Evolutionary conservation across 2,888 invertebrate genomes (phyloP).

Genomic region (Chloroclystis v-ata): DNA sequence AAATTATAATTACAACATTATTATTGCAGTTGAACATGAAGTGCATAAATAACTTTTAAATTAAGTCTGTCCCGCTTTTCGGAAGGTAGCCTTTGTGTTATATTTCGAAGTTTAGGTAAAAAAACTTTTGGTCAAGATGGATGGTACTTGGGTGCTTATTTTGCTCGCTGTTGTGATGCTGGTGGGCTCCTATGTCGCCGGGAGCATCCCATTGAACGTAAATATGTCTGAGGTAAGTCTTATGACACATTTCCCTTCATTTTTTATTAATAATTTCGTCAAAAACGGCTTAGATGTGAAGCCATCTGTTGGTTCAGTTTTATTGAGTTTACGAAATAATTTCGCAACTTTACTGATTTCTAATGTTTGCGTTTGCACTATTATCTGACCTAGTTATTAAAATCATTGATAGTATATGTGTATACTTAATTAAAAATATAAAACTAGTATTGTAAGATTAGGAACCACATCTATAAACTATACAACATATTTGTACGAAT

Average conservation of each 20-base stretch:
- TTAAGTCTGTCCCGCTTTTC: background rate
- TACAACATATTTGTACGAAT: too few relatives aligned
- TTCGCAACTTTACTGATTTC: background rate
- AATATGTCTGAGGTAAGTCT: slow-evolving; percentile 92
- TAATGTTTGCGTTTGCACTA: too few relatives aligned
- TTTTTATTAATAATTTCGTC: background rate
- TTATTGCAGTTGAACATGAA: slow-evolving; percentile 17
- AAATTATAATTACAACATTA: slow-evolving; percentile 9
- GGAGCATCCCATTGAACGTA: slow-evolving; percentile 95
- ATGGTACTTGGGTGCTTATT: slow-evolving; percentile 89
- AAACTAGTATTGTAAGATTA: too few relatives aligned
- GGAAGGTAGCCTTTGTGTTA: slow-evolving; percentile 10
- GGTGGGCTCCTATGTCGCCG: slow-evolving; percentile 96
- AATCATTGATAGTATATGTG: too few relatives aligned
- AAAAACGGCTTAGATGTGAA: background rate
- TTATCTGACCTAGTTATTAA: too few relatives aligned
- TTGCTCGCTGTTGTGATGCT: slow-evolving; percentile 95
- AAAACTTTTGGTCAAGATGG: slow-evolving; percentile 77
- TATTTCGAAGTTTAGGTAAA: slow-evolving; percentile 11
- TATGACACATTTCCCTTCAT: background rate
- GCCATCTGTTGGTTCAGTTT: slow-evolving; percentile 21
- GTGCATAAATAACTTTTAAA: slow-evolving; percentile 12
- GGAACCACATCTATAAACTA: too few relatives aligned
- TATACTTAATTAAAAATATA: too few relatives aligned
- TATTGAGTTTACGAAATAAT: slow-evolving; percentile 18